A percentile compares a stretch with the other conserved stretches of the same genome.
Evolutionary conservation across 2,888 invertebrate genomes (phyloP).

Genomic region (Antitype chi): DNA sequence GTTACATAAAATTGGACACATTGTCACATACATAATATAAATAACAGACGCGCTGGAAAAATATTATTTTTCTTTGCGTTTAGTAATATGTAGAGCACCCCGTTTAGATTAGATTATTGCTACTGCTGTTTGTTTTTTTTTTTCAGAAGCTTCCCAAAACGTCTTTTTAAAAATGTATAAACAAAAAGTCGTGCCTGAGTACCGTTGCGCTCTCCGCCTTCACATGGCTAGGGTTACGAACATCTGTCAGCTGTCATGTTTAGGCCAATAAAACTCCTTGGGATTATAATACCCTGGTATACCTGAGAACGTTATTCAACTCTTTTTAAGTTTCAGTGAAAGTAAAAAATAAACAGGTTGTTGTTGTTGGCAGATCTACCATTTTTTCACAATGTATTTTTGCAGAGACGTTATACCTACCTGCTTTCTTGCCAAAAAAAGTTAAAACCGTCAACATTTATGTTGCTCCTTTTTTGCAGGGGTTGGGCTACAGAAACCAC

Average conservation of each 20-base stretch:
- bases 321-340: slow-evolving; percentile 25
- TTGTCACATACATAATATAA: background rate
- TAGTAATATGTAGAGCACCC: no score
- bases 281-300: slow-evolving; percentile 46
- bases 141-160: background rate
- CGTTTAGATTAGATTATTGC: background rate
- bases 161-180: slow-evolving; percentile 12
- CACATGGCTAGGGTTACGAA: background rate
- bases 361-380: background rate
- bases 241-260: slow-evolving; percentile 44
- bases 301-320: slow-evolving; percentile 27
- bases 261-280: slow-evolving; percentile 18
- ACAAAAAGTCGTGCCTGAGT: slow-evolving; percentile 21
- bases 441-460: background rate
- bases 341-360: background rate
- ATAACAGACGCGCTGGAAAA: background rate
- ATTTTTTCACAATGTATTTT: background rate
- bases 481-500: slow-evolving; percentile 12
- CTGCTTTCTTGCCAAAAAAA: background rate
- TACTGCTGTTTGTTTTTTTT: background rate
- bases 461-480: slow-evolving; percentile 13
- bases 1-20: background rate
- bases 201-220: background rate
- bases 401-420: no score
- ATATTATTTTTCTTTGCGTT: background rate